Base-by-base conservation (phyloP, 2,888 invertebrate species). In the Caenorhabditis angaria region DNA sequence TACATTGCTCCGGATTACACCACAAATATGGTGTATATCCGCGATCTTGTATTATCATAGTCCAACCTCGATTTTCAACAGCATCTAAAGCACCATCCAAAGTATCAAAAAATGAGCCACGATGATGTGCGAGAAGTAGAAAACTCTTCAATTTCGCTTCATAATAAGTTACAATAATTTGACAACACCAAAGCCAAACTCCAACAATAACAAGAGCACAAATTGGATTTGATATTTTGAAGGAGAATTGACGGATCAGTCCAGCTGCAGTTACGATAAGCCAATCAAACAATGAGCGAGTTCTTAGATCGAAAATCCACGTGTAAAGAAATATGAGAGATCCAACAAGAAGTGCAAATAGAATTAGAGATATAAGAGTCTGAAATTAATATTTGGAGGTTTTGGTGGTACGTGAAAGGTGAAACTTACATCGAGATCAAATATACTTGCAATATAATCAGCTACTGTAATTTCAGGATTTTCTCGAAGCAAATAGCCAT, bases 81-180 rank as follows among this genome's bases (percentile, higher is more conserved):
- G 78, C 73, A 35, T 78, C 78, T 0, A 78, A 57, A 35, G 76
- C 70, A 2, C 70, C 76, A 64, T 76, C 73, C 48, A 78, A 54
- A 1, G 70, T 76, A 27, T 72, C 65, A 59, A 78, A 78, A 25
- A 66, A 70, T 4, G 78, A 76, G 4, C 78, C 78, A n/a, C 73
- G 48, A 22, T 67, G 66, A 47, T 76, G 73, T 6, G 78, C 73
- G 6, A 78, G 60, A 0, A 72, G 68, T 6, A 78, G 70, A 55
- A 78, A 78, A 64, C 73, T 76, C 41, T 76, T 76, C 0, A 78
- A 60, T 32, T 78, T 78, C 24, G 74, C 74, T 35, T 74, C 70
- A 28, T 74, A 74, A 47, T 70, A 74, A 28, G 74, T 70, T 41
- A 74, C 70, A 5, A 70, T 70, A 6, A 74, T 54, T 58, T 61